A percentile compares a stretch with the other conserved stretches of the same genome.
Evolutionary conservation across 1,140 invertebrate genomes (phyloP).

Genomic region (Lordiphosa clarofinis): DNA sequence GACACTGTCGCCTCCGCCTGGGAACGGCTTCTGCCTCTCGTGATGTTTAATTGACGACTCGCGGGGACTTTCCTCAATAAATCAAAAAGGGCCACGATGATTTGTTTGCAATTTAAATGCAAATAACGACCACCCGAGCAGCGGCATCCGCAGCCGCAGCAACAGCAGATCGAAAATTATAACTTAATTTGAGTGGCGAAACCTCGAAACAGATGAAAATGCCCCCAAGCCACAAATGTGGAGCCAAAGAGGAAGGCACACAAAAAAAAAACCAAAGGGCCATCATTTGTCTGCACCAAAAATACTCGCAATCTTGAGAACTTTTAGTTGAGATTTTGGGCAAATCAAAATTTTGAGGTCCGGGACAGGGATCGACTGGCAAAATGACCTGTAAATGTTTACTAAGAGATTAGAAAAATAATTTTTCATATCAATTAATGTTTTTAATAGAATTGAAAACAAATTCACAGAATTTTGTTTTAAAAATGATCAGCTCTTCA

Average conservation of each 20-base stretch:
- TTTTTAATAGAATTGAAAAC: no score
- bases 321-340: no score
- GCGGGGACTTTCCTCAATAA: conserved; percentile 60
- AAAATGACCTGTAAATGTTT: no score
- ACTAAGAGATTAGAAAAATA: no score
- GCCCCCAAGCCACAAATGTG: conserved; percentile 34
- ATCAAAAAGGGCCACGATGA: conserved; percentile 63
- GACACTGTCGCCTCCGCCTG: not conserved
- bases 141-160: conserved; percentile 1
- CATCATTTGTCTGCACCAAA: no score
- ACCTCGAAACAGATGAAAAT: conserved; percentile 41
- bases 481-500: no score
- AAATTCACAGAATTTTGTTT: no score
- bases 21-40: not conserved
- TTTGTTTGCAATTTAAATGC: conserved; percentile 77
- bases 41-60: conserved; percentile 58
- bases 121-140: conserved; percentile 68
- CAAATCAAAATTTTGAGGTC: no score
- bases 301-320: no score
- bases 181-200: conserved; percentile 64
- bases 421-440: no score
- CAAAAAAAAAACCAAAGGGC: no score
- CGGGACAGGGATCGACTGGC: no score
- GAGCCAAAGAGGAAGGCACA: conserved; percentile 37
- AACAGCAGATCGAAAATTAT: conserved; percentile 65